Percentiles rank a stretch among this genome's conserved stretches.
phyloP scores from a whole-genome alignment of 2,113 vertebrate genomes.

The Corythaeola cristata region DNA sequence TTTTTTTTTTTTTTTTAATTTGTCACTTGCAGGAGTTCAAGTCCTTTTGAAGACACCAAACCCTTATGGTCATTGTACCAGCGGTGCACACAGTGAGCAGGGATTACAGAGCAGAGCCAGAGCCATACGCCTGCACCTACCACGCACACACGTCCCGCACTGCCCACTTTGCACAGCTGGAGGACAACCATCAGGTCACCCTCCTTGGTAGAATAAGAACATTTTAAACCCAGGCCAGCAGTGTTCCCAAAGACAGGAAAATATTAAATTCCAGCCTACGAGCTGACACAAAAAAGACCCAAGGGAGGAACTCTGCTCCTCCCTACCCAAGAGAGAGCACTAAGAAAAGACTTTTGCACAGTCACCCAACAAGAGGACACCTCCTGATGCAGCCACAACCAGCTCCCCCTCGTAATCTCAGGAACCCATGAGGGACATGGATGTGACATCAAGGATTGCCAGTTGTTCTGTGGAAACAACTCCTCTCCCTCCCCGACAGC shows the following conservation, averaged over 20 bases:
- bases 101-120: background rate
- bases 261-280: background rate
- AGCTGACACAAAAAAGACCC: background rate
- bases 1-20: background rate
- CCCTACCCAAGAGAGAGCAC: background rate
- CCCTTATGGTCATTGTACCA: background rate
- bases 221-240: background rate
- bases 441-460: background rate
- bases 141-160: background rate
- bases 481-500: background rate
- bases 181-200: background rate
- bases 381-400: background rate
- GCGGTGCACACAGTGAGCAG: background rate
- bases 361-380: background rate
- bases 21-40: background rate
- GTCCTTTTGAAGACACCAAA: background rate
- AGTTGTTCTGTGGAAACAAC: background rate
- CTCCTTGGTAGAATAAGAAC: background rate
- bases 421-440: background rate
- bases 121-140: background rate
- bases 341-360: background rate
- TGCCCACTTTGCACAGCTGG: background rate
- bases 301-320: background rate
- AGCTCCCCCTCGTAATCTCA: background rate
- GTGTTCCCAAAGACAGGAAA: background rate